Evolutionary conservation across 1,140 invertebrate species (phyloP), one percentile per base, ranked within the genome.

Genomic region (Musca domestica): DNA sequence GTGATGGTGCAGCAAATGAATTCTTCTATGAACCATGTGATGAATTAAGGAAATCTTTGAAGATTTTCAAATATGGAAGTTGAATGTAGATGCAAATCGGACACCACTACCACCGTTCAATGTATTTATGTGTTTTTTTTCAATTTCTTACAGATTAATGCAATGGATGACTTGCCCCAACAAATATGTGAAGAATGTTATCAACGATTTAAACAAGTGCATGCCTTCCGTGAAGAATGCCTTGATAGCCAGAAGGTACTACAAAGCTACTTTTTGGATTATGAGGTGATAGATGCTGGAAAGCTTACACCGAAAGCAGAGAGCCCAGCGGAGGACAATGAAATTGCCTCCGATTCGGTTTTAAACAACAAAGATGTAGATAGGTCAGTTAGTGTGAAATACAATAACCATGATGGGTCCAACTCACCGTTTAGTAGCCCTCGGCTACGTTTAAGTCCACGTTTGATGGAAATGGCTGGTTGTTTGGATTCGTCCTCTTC

Each of bases 141-240:
- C 6, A 30, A 2, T 41, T 41, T 41, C 6, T 69, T 58, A 10
- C 52, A 70, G 69, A 70, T 70, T 12, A 64, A 67, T 25, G 65
- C 69, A 14, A 63, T 63, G n/a, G 69, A 70, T 56, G 69, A 66
- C 27, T 51, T 70, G 19, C 69, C 69, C 2, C 69, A 70, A 46
- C 69, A 70, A 25, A 67, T 70, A 19, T 70, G 69, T 56, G 52
- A 64, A 10, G 66, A 70, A 5, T 70, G 69, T 27, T 67, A 54
- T 20, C 65, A 70, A 4, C 47, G 66, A 25, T 70, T 70, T 9
- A 51, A 49, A 12, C 49, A 51, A 6, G 69, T 70, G 0, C 34
- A 41, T 41, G n/a, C n/a, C n/a, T 70, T 70, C 25, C 69, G 65
- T 14, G 61, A 70, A 46, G 27, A 67, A 20, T 67, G 65, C 12